Percentiles rank a stretch among this genome's conserved stretches.
phyloP scores from a whole-genome alignment of 1,140 invertebrate genomes.

The Hormaphis cornu region DNA sequence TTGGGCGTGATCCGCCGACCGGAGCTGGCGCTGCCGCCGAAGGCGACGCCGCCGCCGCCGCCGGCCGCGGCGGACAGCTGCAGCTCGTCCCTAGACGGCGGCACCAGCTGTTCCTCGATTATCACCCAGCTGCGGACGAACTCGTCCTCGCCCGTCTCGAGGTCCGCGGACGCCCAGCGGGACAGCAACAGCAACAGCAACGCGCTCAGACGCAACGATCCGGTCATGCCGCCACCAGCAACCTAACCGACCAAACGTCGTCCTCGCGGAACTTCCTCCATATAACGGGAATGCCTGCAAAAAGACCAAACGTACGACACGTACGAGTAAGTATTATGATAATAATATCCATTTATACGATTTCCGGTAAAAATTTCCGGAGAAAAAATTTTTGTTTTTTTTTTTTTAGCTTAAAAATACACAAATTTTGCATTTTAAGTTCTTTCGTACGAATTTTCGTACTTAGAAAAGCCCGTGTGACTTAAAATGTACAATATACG shows the following conservation, averaged over 20 bases:
- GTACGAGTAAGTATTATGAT: not conserved
- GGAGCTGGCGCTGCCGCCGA: not conserved
- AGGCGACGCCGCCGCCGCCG: not conserved
- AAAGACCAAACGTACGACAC: not conserved
- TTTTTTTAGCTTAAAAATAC: too few species aligned
- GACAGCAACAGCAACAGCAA: slow-evolving; percentile 32
- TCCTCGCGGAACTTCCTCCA: slow-evolving; percentile 25
- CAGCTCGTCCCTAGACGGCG: slow-evolving; percentile 16
- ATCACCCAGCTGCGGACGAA: slow-evolving; percentile 33
- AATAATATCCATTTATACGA: too few species aligned
- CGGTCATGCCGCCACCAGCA: slow-evolving; percentile 29
- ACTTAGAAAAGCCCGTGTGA: too few species aligned
- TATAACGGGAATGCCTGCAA: slow-evolving; percentile 9
- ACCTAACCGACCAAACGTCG: slow-evolving; percentile 19
- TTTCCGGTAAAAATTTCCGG: too few species aligned
- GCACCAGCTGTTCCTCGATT: slow-evolving; percentile 33
- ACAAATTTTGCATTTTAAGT: too few species aligned
- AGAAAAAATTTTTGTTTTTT: too few species aligned
- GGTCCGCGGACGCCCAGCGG: slow-evolving; percentile 17
- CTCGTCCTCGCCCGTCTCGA: slow-evolving; percentile 28
- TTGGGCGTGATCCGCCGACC: slow-evolving; percentile 51
- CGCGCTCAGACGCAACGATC: slow-evolving; percentile 22
- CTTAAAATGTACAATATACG: too few species aligned
- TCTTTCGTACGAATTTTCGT: too few species aligned
- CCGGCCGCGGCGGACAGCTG: not conserved